Base-by-base conservation (phyloP, 2,113 vertebrate genomes). In the Oreocharis arfaki region DNA sequence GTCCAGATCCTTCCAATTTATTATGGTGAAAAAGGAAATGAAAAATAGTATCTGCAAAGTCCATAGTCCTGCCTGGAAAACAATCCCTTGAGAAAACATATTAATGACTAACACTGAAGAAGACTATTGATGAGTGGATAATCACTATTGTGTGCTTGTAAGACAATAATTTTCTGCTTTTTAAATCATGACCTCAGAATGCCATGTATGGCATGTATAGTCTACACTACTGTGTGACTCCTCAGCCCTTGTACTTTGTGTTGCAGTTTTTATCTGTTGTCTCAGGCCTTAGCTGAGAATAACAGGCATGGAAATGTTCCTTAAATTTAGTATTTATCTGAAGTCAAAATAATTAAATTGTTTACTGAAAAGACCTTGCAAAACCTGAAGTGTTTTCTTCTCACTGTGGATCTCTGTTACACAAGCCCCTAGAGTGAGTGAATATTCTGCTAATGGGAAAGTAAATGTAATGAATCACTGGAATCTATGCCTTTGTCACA, bases 381-480 rank as follows among this genome's bases (percentile, higher is more conserved):
- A 49, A 90, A 75, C 17, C 27, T 23, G 3, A 92, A 93, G 24
- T 55, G 12, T 17, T 85, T 81, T 84, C 47, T 85, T 96, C 35
- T 79, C 73, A 71, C 2, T 1, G 33, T 53, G 23, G n/a, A 69
- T 74, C 87, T 64, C 19, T 22, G 8, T 82, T 92, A 73, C 16
- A 42, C 22, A 91, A 86, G 28, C 46, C 86, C 63, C 67, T 27
- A 53, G 78, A 50, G 44, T 70, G 42, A 89, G 64, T 5, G 14
- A 86, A 91, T 88, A 88, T 89, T 94, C 53, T 3, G 6, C 52
- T 94, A 95, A 95, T 53, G 56, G n/a, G 27, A 85, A 75, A 28
- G 42, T 81, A 92, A 84, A 52, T 68, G 52, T 64, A 89, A 95
- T 92, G 90, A 89, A 95, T 95, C 85, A 95, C 60, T 47, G 18